These are phyloP conservation scores for Cryptocephalus primarius DNA, from an alignment of 2,888 invertebrate species.

Conservation along the genomic window DNA sequence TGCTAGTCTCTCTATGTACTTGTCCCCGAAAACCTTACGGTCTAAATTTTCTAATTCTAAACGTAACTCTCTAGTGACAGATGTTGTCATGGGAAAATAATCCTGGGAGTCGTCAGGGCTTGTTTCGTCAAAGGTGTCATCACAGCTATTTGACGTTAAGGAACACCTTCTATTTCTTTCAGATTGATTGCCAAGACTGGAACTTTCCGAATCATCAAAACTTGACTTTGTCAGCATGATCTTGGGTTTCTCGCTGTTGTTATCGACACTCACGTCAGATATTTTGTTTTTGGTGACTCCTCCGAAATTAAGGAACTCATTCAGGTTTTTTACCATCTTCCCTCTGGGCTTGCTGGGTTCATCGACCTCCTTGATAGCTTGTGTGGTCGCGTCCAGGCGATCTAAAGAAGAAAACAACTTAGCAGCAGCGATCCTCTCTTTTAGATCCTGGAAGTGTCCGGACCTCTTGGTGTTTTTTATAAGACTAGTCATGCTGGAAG, in stretches of 20 bases:
- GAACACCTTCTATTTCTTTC: conserved; percentile 27
- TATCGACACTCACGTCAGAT: conserved; percentile 8
- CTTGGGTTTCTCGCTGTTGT: conserved; percentile 30
- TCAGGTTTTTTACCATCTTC: conserved; percentile 62
- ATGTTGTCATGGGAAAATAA: conserved; percentile 79
- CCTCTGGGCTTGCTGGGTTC: conserved; percentile 34
- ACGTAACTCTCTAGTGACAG: conserved; percentile 72
- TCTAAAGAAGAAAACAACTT: conserved; percentile 48
- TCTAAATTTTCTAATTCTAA: conserved; percentile 76
- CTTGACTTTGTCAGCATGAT: conserved; percentile 41
- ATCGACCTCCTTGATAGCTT: conserved; percentile 33
- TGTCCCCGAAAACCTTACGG: conserved; percentile 66
- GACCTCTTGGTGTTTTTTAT: conserved; percentile 33
- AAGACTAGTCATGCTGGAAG: conserved; percentile 36
- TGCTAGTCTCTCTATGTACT: conserved; percentile 27
- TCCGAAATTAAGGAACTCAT: conserved; percentile 74
- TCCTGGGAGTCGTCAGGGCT: conserved; percentile 74
- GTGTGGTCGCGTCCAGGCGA: conserved; percentile 39
- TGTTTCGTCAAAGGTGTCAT: conserved; percentile 44
- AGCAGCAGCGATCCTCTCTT: conserved; percentile 42
- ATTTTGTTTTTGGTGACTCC: conserved; percentile 50
- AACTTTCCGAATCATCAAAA: conserved; percentile 41
- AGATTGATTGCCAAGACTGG: conserved; percentile 24
- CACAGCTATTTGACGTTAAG: conserved; percentile 25
- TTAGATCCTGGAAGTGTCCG: conserved; percentile 45